Conservation (phyloP, 2,888 invertebrate species). For the Polylopha cassiicola region DNA sequence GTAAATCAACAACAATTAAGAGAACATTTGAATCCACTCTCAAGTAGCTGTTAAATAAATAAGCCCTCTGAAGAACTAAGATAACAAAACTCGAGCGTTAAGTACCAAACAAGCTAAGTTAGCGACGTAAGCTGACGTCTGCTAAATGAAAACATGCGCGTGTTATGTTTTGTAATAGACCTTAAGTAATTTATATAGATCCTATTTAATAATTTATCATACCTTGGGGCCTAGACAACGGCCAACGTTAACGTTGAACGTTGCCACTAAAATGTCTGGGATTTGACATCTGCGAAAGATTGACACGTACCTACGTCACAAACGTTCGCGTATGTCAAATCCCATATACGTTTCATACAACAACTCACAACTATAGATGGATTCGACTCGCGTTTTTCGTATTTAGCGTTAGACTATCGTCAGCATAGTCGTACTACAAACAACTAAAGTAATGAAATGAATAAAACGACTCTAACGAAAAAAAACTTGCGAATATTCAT, state of each 20-base stretch:
- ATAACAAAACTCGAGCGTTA: conserved; percentile 18
- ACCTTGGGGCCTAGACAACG: conserved; percentile 5
- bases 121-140: conserved; percentile 12
- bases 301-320: too few species aligned
- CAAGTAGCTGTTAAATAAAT: conserved; percentile 17
- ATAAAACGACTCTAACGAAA: too few species aligned
- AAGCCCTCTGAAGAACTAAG: conserved; percentile 19
- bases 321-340: conserved; percentile 5
- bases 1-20: conserved; percentile 17
- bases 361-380: conserved; percentile 9
- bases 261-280: too few species aligned
- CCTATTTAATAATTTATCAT: conserved; percentile 1
- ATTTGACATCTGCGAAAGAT: too few species aligned
- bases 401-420: too few species aligned
- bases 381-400: too few species aligned
- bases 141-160: too few species aligned
- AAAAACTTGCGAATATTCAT: too few species aligned
- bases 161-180: too few species aligned
- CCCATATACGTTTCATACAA: conserved; percentile 4
- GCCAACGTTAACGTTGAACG: conserved; percentile 5
- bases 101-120: conserved; percentile 19
- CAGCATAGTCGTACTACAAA: too few species aligned
- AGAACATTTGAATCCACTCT: conserved; percentile 19
- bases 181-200: too few species aligned
- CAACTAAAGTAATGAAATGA: too few species aligned